Evolutionary conservation across 2,888 invertebrate genomes (phyloP).

Genomic region (Phaonia tiefii): DNA sequence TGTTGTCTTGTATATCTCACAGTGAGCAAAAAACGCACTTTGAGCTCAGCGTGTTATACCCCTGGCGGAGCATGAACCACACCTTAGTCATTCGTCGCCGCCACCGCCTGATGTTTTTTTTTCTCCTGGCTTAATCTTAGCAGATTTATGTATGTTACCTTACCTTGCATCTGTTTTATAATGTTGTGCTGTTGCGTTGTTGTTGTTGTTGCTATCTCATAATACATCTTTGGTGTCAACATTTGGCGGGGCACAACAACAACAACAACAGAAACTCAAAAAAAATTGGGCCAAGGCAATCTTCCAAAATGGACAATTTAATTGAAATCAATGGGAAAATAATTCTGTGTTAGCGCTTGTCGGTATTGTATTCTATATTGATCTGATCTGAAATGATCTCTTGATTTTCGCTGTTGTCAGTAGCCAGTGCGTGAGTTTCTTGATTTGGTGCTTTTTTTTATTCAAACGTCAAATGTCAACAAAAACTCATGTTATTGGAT

Average conservation of each 20-base stretch:
- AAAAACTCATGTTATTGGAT: slow-evolving; percentile 62
- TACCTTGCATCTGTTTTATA: slow-evolving; percentile 6
- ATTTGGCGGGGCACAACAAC: slow-evolving; percentile 12
- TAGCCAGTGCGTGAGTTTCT: not conserved
- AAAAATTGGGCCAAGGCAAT: slow-evolving; percentile 68
- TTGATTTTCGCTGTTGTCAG: slow-evolving; percentile 22
- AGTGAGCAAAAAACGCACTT: slow-evolving; percentile 61
- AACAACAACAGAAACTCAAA: not conserved
- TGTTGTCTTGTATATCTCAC: not conserved
- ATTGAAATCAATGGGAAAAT: slow-evolving; percentile 67
- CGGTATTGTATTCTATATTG: not conserved
- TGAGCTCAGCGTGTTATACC: slow-evolving; percentile 55
- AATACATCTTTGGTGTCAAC: too few species aligned
- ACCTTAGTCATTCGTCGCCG: slow-evolving; percentile 55
- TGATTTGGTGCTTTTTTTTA: slow-evolving; percentile 41
- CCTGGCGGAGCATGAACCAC: slow-evolving; percentile 51
- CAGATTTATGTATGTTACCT: slow-evolving; percentile 32
- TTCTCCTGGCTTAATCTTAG: slow-evolving; percentile 16
- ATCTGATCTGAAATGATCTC: not conserved
- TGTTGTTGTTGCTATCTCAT: too few species aligned
- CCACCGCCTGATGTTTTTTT: not conserved
- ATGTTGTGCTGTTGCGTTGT: not conserved
- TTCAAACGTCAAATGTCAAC: slow-evolving; percentile 59
- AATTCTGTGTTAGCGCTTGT: slow-evolving; percentile 22
- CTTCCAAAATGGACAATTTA: slow-evolving; percentile 68